phyloP scores from a whole-genome alignment of 2,797 vertebrate species.

The Dromococcyx pavoninus region DNA sequence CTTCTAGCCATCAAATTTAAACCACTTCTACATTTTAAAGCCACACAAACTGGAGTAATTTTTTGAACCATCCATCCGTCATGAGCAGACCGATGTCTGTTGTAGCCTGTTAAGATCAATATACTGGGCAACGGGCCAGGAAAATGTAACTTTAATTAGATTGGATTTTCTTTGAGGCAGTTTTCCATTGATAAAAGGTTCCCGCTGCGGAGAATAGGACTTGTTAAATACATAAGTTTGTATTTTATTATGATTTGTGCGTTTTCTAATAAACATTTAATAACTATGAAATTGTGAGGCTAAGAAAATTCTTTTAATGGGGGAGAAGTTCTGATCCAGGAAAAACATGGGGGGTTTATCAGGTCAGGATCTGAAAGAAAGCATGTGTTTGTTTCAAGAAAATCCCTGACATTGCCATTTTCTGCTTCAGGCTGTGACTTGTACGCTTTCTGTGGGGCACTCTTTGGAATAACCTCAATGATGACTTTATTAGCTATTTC shows the following conservation, averaged over 20 bases:
- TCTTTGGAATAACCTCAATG: constrained; percentile 78
- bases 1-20: not conserved
- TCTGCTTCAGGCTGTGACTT: constrained; percentile 68
- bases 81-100: constrained; percentile 4
- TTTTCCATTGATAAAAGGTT: constrained; percentile 59
- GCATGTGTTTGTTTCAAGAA: not conserved
- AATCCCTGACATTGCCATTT: not conserved
- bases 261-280: not conserved
- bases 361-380: not conserved
- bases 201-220: not conserved
- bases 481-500: constrained; percentile 75
- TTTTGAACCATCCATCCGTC: not conserved
- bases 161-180: constrained; percentile 63
- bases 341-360: not conserved
- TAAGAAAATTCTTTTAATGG: not conserved
- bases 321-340: not conserved
- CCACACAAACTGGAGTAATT: not conserved
- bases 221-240: not conserved
- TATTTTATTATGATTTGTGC: not conserved
- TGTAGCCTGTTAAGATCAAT: constrained; percentile 35
- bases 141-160: constrained; percentile 64
- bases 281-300: not conserved
- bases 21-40: not conserved
- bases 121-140: constrained; percentile 58
- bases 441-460: constrained; percentile 74